Conservation (phyloP, 2,888 invertebrate genomes). For the Melanostoma scalare region DNA sequence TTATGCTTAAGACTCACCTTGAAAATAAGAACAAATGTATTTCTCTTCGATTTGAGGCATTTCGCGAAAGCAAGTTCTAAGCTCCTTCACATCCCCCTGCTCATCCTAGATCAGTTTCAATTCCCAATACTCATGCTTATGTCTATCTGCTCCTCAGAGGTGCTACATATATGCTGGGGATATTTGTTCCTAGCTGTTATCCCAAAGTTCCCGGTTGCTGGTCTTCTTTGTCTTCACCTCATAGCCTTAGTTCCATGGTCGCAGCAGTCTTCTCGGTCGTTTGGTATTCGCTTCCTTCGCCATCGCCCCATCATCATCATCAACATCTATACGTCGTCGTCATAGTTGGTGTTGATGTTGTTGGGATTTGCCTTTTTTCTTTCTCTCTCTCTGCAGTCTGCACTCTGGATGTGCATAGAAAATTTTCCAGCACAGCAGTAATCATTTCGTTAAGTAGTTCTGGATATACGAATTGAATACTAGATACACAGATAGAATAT, state of each 20-base stretch:
- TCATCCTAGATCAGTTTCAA: conserved; percentile 8
- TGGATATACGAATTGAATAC: conserved; percentile 73
- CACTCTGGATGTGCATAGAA: conserved; percentile 63
- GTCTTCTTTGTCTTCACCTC: conserved; percentile 65
- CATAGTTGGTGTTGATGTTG: conserved; percentile 41
- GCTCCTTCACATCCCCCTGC: not conserved
- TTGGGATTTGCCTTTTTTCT: conserved; percentile 33
- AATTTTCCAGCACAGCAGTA: conserved; percentile 71
- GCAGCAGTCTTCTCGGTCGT: conserved; percentile 33
- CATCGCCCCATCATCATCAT: conserved; percentile 63
- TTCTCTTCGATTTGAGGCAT: conserved; percentile 62
- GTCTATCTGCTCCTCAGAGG: conserved; percentile 65
- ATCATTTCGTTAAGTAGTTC: conserved; percentile 73
- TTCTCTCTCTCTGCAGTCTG: conserved; percentile 23
- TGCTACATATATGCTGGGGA: conserved; percentile 67
- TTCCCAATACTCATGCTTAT: conserved; percentile 7
- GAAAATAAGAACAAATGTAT: not conserved
- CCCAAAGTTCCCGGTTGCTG: conserved; percentile 66
- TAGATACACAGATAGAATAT: conserved; percentile 70
- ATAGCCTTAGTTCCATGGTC: conserved; percentile 8
- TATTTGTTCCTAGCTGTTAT: conserved; percentile 71
- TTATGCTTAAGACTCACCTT: too few species aligned
- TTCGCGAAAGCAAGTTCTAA: conserved; percentile 65
- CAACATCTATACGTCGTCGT: conserved; percentile 37
- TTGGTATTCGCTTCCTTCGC: conserved; percentile 46